phyloP scores from a whole-genome alignment of 2,113 vertebrate species.

The Corythaixoides concolor region DNA sequence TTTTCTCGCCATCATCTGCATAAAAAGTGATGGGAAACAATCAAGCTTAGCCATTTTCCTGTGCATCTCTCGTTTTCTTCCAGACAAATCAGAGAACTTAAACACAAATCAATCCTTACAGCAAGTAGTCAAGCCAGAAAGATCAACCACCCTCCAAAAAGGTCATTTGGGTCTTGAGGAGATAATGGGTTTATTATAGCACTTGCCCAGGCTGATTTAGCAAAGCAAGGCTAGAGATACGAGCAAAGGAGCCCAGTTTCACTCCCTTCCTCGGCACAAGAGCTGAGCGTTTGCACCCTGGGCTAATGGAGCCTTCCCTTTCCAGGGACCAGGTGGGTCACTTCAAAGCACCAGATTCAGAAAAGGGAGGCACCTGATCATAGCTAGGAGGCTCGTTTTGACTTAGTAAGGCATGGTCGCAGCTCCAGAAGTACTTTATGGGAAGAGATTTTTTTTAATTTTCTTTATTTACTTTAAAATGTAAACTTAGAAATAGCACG shows the following conservation, averaged over 20 bases:
- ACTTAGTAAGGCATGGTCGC: neutral
- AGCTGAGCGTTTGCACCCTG: rapidly evolving
- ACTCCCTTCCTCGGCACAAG: rapidly evolving
- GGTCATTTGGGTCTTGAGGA: neutral
- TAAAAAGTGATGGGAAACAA: neutral
- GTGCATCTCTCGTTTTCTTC: neutral
- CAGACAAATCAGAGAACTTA: neutral
- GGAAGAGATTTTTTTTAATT: neutral
- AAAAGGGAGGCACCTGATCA: neutral
- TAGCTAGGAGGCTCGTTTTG: neutral
- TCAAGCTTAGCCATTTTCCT: neutral
- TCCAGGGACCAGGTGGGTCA: neutral
- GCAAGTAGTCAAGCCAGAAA: neutral
- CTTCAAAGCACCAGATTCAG: neutral
- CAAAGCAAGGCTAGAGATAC: neutral
- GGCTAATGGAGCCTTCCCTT: neutral
- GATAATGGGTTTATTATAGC: neutral
- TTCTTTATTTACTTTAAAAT: neutral
- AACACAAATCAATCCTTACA: neutral
- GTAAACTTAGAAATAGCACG: neutral
- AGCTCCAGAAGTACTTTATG: neutral
- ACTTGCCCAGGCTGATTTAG: neutral
- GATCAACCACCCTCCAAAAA: neutral
- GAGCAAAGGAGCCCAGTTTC: neutral
- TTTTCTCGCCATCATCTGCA: neutral